A percentile compares a stretch with the other conserved stretches of the same genome.
Evolutionary conservation across 2,888 invertebrate genomes (phyloP).

Genomic region (Frankliniella intonsa): DNA sequence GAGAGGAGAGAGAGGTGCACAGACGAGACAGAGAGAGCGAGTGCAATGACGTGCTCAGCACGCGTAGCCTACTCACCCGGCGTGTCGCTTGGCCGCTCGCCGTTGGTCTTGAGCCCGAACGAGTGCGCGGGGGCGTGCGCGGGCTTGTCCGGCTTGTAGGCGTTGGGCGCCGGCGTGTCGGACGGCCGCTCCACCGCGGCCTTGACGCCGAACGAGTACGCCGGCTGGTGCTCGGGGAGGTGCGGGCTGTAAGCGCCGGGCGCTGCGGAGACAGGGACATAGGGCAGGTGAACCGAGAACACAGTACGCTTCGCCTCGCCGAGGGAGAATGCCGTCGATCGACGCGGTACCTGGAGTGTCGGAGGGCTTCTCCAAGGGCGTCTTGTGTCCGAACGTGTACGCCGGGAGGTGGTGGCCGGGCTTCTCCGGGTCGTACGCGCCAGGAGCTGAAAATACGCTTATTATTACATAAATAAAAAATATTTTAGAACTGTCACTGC

Average conservation of each 20-base stretch:
- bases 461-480: too few relatives aligned
- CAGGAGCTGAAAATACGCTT: conserved; percentile 63
- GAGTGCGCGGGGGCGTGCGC: conserved; percentile 47
- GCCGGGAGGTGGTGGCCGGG: conserved; percentile 57
- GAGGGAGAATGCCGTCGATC: too few relatives aligned
- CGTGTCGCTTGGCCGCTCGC: conserved; percentile 58
- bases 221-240: conserved; percentile 61
- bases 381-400: conserved; percentile 70
- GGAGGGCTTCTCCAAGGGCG: conserved; percentile 57
- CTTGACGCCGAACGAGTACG: conserved; percentile 70
- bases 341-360: conserved; percentile 59
- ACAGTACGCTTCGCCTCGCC: background rate
- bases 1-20: background rate
- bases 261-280: conserved; percentile 62
- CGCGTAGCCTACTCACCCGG: conserved; percentile 54
- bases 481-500: too few relatives aligned
- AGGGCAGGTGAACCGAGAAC: conserved; percentile 46
- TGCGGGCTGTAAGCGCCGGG: conserved; percentile 86
- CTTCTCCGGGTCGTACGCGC: conserved; percentile 79
- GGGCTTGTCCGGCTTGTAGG: conserved; percentile 13
- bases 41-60: background rate
- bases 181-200: conserved; percentile 57
- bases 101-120: conserved; percentile 65
- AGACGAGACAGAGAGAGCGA: too few relatives aligned
- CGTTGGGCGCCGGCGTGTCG: conserved; percentile 54